Conservation (phyloP, 2,888 invertebrate genomes). For the Drosophila ezoana region DNA sequence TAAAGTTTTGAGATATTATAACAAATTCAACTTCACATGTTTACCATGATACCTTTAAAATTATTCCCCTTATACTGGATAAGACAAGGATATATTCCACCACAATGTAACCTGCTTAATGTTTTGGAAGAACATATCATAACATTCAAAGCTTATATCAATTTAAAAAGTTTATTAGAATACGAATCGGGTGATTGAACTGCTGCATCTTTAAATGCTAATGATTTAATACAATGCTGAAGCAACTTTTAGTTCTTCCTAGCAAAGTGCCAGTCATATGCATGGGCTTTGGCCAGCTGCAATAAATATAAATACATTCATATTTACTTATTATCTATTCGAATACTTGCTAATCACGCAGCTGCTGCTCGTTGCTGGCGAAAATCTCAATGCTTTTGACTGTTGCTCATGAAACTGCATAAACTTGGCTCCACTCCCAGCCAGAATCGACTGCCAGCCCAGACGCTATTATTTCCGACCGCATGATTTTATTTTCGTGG, state of each 20-base stretch:
- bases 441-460: slow-evolving; percentile 56
- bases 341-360: slow-evolving; percentile 76
- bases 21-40: too few relatives aligned
- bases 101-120: too few relatives aligned
- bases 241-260: slow-evolving; percentile 7
- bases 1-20: too few relatives aligned
- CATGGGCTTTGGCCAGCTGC: slow-evolving; percentile 49
- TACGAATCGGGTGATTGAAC: background rate
- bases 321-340: slow-evolving; percentile 66
- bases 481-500: slow-evolving; percentile 75
- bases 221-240: background rate
- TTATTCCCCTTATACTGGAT: too few relatives aligned
- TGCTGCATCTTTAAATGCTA: background rate
- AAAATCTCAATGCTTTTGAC: slow-evolving; percentile 54
- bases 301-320: slow-evolving; percentile 44
- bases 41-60: too few relatives aligned
- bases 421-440: slow-evolving; percentile 48
- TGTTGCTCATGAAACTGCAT: slow-evolving; percentile 64
- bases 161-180: background rate
- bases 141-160: too few relatives aligned
- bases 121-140: too few relatives aligned
- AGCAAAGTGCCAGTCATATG: slow-evolving; percentile 63
- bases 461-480: slow-evolving; percentile 82
- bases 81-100: too few relatives aligned
- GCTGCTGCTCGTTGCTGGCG: slow-evolving; percentile 36